Conservation (phyloP, 2,888 invertebrate genomes). For the Leptopterna dolabrata region DNA sequence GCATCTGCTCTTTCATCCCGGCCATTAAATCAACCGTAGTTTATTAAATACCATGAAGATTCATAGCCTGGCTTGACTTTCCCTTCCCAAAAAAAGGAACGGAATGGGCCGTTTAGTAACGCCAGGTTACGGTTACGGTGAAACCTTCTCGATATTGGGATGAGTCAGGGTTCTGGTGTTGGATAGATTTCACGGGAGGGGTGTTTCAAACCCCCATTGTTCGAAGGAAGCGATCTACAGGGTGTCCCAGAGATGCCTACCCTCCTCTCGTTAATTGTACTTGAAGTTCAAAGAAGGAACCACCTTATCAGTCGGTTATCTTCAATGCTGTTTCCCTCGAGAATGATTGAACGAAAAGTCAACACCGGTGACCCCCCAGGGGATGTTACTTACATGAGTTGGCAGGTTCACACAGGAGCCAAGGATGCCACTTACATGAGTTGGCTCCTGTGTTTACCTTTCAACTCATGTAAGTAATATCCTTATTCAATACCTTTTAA, state of each 20-base stretch:
- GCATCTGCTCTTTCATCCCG: constrained; percentile 28
- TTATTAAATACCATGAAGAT: constrained; percentile 41
- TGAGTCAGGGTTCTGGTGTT: neutral
- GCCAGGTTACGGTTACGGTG: neutral
- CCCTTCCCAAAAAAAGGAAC: neutral
- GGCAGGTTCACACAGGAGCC: too few species aligned
- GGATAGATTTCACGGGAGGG: neutral
- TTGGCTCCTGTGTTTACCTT: too few species aligned
- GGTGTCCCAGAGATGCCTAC: neutral
- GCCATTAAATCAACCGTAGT: constrained; percentile 35
- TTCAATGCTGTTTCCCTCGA: too few species aligned
- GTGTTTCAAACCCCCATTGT: neutral
- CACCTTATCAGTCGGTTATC: too few species aligned
- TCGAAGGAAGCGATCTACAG: neutral
- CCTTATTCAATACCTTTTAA: too few species aligned
- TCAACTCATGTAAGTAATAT: too few species aligned
- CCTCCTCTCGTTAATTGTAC: neutral
- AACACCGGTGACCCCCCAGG: too few species aligned
- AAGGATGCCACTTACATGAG: too few species aligned
- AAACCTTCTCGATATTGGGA: neutral
- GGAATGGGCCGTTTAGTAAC: neutral
- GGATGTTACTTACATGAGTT: too few species aligned
- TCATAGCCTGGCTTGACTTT: neutral
- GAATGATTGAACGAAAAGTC: too few species aligned
- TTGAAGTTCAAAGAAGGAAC: too few species aligned